Evolutionary conservation across 2,888 invertebrate genomes (phyloP), one percentile per base, ranked within the genome.

Genomic region (Chrysolina oricalcia): DNA sequence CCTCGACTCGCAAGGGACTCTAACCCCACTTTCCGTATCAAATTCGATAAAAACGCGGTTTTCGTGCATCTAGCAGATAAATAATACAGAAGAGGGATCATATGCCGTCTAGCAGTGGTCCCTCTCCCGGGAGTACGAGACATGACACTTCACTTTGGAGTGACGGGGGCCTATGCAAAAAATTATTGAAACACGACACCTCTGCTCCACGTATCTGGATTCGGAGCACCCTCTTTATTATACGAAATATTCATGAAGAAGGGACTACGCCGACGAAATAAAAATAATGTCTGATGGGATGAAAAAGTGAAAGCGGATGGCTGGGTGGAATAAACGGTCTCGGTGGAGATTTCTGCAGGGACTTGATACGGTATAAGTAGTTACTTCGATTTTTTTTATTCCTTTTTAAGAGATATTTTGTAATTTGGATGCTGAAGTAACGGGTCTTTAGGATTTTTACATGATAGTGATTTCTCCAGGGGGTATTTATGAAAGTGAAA

Each of bases 121-220:
- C 78, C 79, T 75, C 81, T 86, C 87, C 87, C 83, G 79, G 83
- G 86, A 85, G 85, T 81, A 83, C 82, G 85, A 85, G 86, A 89
- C 88, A 88, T 86, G 89, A 89, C 88, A 89, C 89, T 88, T 87
- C 87, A 88, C 88, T 89, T 88, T 88, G 83, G 83, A 79, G 78
- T 78, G 81, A 82, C 81, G 82, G 82, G 81, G 78, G 80, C 82
- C 82, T 84, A 86, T 86, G 86, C 86, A 86, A 86, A 59, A 87
- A 85, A 87, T 84, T 84, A 82, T 86, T 83, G 86, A 87, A 87
- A 87, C 86, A 85, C 85, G 87, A 87, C 86, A 86, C 86, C 84
- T 77, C 75, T 53, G 66, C 59, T 71, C 43, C 43, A 69, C 48
- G 70, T 72, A 46, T 72, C 63, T 50, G 65, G 63, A 59, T 62